These are phyloP conservation scores for Karalla daura DNA, from an alignment of 2,797 vertebrate species.

Conservation along the genomic window DNA sequence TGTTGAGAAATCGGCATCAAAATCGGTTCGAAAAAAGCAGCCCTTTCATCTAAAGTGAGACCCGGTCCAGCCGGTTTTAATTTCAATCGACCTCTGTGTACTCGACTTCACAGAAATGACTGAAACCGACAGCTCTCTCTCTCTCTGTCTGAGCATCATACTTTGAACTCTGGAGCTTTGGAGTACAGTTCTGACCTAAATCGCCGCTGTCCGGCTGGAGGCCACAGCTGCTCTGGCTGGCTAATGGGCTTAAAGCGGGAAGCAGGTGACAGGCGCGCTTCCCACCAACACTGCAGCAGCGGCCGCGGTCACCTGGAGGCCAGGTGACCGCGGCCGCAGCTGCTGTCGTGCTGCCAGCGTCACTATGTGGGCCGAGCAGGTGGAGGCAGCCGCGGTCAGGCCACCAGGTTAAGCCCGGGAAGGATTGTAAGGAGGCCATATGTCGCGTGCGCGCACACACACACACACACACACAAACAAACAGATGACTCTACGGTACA, in stretches of 20 bases:
- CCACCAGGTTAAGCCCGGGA: slow-evolving; percentile 67
- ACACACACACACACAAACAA: background rate
- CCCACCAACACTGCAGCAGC: slow-evolving; percentile 6
- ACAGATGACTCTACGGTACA: slow-evolving; percentile 10
- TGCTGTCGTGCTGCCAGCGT: slow-evolving; percentile 28
- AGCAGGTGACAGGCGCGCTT: slow-evolving; percentile 1
- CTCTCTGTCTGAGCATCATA: too few species aligned
- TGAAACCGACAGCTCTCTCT: too few species aligned
- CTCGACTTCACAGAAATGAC: too few species aligned
- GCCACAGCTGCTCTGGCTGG: slow-evolving; percentile 6
- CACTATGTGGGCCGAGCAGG: slow-evolving; percentile 46
- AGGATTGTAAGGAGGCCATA: slow-evolving; percentile 77
- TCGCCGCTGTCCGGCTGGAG: background rate
- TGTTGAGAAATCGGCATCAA: too few species aligned
- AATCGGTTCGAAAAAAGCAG: too few species aligned
- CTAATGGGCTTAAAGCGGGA: slow-evolving; percentile 31
- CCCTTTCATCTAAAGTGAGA: too few species aligned
- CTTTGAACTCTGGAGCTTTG: too few species aligned
- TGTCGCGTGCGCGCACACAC: slow-evolving; percentile 37
- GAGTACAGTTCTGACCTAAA: too few species aligned
- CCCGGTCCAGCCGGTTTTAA: too few species aligned
- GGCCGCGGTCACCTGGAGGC: slow-evolving; percentile 17
- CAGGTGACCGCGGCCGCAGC: slow-evolving; percentile 6
- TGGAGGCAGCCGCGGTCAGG: slow-evolving; percentile 31
- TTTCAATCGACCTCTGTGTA: too few species aligned